Evolutionary conservation across 2,113 vertebrate species (phyloP).

Genomic region (Bungarus multicinctus): DNA sequence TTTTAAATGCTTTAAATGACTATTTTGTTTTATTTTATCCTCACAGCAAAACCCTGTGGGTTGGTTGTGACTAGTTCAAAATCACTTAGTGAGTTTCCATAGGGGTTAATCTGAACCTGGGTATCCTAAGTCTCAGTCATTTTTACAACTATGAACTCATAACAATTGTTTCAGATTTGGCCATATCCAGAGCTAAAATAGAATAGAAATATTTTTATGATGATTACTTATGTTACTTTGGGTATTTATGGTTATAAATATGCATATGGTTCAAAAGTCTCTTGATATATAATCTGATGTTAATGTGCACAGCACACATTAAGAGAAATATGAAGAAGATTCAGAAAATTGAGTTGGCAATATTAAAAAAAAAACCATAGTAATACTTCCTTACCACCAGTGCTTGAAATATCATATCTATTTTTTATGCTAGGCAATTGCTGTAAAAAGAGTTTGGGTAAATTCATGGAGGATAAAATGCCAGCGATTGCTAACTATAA

Average conservation of each 20-base stretch:
- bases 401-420: neutral
- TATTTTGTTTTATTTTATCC: neutral
- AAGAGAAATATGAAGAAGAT: neutral
- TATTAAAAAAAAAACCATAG: neutral
- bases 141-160: neutral
- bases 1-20: neutral
- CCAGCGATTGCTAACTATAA: neutral
- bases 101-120: neutral
- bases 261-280: neutral
- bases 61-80: neutral
- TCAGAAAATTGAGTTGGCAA: neutral
- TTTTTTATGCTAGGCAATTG: neutral
- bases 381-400: neutral
- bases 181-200: neutral
- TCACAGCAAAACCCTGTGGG: neutral
- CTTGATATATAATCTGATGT: neutral
- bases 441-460: neutral
- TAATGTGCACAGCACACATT: neutral
- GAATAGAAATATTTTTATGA: neutral
- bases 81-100: neutral
- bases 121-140: neutral
- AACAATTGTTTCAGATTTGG: neutral
- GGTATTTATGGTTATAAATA: neutral
- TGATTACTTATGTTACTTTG: neutral
- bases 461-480: neutral